Evolutionary conservation across 2,113 vertebrate genomes (phyloP).

Genomic region (Antechinus flavipes): DNA sequence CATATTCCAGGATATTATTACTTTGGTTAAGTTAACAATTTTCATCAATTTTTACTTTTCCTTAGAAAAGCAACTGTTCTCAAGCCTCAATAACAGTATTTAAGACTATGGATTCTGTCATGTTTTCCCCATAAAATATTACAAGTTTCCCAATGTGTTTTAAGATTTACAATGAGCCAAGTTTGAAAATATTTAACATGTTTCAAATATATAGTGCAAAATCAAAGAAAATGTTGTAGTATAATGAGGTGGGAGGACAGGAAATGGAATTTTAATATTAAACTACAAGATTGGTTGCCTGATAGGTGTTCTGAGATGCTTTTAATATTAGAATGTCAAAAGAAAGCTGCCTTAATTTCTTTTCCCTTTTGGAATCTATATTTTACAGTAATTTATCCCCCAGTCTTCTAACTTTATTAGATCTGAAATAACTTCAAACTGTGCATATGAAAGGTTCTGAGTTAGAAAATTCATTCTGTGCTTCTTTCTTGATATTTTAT

Average conservation of each 20-base stretch:
- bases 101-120: background rate
- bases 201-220: slow-evolving; percentile 20
- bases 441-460: background rate
- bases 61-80: slow-evolving; percentile 20
- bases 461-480: background rate
- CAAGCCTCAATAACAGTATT: background rate
- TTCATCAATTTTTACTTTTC: slow-evolving; percentile 31
- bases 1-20: background rate
- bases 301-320: background rate
- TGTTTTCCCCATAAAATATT: background rate
- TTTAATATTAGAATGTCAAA: slow-evolving; percentile 23
- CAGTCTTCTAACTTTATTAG: background rate
- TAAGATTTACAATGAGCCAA: slow-evolving; percentile 47
- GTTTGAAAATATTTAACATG: slow-evolving; percentile 41
- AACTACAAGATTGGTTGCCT: slow-evolving; percentile 12
- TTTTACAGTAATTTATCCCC: slow-evolving; percentile 35
- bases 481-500: background rate
- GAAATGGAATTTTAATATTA: slow-evolving; percentile 4
- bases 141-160: slow-evolving; percentile 38
- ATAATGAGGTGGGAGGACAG: slow-evolving; percentile 36
- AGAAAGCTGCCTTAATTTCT: slow-evolving; percentile 33
- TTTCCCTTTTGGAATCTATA: background rate
- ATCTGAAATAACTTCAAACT: background rate
- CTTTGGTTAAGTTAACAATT: slow-evolving; percentile 12
- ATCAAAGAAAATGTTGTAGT: slow-evolving; percentile 25